Base-by-base conservation (phyloP, 2,113 vertebrate species). In the Ophiodon elongatus region DNA sequence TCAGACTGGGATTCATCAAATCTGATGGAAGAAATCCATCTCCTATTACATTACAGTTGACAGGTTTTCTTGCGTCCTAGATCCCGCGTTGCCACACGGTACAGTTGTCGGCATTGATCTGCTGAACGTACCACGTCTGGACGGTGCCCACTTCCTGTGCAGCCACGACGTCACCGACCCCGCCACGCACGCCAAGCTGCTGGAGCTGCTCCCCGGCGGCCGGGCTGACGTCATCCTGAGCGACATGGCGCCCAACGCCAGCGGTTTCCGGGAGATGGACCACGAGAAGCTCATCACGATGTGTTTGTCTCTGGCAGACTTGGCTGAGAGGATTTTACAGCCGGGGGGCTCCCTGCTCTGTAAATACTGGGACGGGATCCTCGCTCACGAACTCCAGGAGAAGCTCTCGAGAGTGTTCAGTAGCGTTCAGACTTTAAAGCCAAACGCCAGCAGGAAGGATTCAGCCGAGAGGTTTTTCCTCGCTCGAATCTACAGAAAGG, bases 221-320 rank as follows among this genome's bases (percentile, higher is more conserved):
- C 94, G 63, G 76, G 97, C 94, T 33, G 96, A 99, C 2, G 94
- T 98, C 86, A 94, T 99, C 88, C 91, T 99, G 82, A 99, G 98
- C 0, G 98, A 99, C 90, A 97, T 99, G 97, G 98, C 98, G 0
- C 98, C 98, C 50, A 99, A 98, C 0, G 97, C 98, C 2, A 97
- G 96, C 0, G 98, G 98, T 25, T 94, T 98, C 73, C 94, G 87
- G 31, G 96, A 96, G 4, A 94, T 99, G 70, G 98, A 99, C 92
- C 97, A 99, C 0, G 96, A 97, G 83, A 97, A 88, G 65, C 91
- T 98, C 64, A 87, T 97, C 59, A 63, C 0, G 4, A 92, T 97
- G 79, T 99, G 98, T 81, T 80, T 96, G 19, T 90, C 95, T 31
- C 89, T 98, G 47, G 73, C 97, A 78, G 94, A 95, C 73, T 37